phyloP scores from a whole-genome alignment of 2,888 invertebrate species.

The Drymonia ruficornis region DNA sequence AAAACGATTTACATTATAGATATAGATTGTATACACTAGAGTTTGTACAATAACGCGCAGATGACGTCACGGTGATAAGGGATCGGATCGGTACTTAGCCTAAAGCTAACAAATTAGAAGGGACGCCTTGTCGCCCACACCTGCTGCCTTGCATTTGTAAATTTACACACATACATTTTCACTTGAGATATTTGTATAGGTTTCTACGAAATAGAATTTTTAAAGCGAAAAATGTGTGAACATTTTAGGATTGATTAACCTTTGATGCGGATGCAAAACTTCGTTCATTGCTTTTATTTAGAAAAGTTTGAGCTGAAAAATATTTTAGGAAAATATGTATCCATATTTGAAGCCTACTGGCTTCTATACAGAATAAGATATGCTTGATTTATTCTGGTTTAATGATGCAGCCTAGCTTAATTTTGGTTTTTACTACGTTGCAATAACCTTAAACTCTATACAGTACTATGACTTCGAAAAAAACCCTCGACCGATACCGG shows the following conservation, averaged over 20 bases:
- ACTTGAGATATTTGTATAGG: constrained; percentile 11
- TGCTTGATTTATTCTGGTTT: no score
- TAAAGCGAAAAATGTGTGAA: neutral
- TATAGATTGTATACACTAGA: neutral
- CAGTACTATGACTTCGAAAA: no score
- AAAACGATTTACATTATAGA: neutral
- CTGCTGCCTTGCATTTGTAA: constrained; percentile 52
- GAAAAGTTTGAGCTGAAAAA: no score
- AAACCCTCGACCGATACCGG: no score
- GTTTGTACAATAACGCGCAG: constrained; percentile 14
- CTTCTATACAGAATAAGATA: no score
- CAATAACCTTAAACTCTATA: no score
- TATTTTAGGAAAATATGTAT: no score
- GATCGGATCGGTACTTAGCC: constrained; percentile 43
- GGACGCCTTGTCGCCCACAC: constrained; percentile 56
- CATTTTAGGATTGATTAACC: neutral
- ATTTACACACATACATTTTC: constrained; percentile 38
- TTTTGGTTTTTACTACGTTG: no score
- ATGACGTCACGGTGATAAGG: constrained; percentile 57
- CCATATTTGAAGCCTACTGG: no score
- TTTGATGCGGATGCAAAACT: neutral
- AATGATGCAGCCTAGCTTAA: no score
- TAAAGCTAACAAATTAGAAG: constrained; percentile 66
- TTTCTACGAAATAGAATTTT: neutral
- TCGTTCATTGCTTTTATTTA: neutral